A percentile compares a stretch with the other conserved stretches of the same genome.
Evolutionary conservation across 2,113 vertebrate species (phyloP).

Genomic region (Oncorhynchus mykiss): DNA sequence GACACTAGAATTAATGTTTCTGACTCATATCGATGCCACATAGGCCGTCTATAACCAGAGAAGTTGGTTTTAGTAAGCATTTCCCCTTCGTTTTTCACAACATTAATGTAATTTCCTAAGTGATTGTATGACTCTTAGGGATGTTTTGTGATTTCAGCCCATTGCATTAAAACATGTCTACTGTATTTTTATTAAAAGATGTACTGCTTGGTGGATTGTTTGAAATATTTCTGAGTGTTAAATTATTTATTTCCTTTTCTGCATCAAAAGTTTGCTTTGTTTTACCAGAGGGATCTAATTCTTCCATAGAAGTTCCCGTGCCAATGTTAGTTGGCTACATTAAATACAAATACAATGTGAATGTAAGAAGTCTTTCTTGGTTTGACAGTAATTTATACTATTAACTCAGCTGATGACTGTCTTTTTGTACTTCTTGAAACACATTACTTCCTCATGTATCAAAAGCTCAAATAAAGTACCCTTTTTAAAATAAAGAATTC

Average conservation of each 20-base stretch:
- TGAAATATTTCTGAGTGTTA: conserved; percentile 41
- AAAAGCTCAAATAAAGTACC: background rate
- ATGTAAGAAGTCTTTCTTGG: background rate
- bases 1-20: no score
- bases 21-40: no score
- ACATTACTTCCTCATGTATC: background rate
- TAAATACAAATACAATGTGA: background rate
- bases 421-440: background rate
- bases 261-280: conserved; percentile 16
- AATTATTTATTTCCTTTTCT: conserved; percentile 38
- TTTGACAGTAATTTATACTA: background rate
- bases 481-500: background rate
- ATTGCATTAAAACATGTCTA: conserved; percentile 43
- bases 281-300: conserved; percentile 11
- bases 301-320: conserved; percentile 7
- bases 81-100: conserved; percentile 23
- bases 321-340: background rate
- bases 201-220: conserved; percentile 34
- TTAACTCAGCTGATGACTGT: background rate
- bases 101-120: conserved; percentile 51
- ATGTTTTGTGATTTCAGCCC: conserved; percentile 40
- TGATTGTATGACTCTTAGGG: conserved; percentile 32
- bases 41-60: no score
- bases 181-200: conserved; percentile 38
- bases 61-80: no score